phyloP scores from a whole-genome alignment of 2,113 vertebrate species.

The Dromas ardeola region DNA sequence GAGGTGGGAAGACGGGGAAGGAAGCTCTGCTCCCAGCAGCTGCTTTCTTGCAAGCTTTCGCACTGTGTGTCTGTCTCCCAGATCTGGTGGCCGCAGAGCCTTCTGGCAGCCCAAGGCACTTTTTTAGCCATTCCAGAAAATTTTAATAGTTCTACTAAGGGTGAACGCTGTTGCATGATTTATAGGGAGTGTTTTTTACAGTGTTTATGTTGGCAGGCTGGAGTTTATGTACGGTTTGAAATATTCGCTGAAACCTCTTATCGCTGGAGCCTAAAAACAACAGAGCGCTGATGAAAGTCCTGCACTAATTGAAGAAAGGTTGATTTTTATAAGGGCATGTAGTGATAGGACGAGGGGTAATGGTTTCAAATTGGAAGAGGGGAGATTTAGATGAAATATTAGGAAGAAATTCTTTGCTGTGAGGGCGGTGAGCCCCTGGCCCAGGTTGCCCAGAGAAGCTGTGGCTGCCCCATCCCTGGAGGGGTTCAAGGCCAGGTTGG shows the following conservation, averaged over 20 bases:
- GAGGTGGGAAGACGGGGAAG: neutral
- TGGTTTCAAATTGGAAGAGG: neutral
- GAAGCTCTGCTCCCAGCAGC: neutral
- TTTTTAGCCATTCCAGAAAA: neutral
- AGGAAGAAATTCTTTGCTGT: neutral
- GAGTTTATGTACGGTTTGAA: neutral
- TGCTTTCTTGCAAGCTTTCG: neutral
- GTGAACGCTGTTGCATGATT: neutral
- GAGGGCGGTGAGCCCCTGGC: neutral
- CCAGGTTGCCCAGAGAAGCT: neutral
- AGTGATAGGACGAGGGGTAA: neutral
- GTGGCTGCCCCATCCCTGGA: neutral
- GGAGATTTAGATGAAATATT: neutral
- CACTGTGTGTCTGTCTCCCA: accelerated
- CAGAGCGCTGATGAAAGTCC: neutral
- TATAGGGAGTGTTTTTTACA: neutral
- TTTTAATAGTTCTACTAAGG: neutral
- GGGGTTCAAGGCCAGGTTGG: neutral
- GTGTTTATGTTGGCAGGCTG: conserved; percentile 22
- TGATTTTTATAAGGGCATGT: neutral
- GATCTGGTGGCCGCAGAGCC: neutral
- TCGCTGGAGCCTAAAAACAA: neutral
- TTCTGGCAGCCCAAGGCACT: neutral
- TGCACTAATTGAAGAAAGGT: neutral
- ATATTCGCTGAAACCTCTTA: neutral